Conservation (phyloP, 2,888 invertebrate genomes). For the Timema cristinae region DNA sequence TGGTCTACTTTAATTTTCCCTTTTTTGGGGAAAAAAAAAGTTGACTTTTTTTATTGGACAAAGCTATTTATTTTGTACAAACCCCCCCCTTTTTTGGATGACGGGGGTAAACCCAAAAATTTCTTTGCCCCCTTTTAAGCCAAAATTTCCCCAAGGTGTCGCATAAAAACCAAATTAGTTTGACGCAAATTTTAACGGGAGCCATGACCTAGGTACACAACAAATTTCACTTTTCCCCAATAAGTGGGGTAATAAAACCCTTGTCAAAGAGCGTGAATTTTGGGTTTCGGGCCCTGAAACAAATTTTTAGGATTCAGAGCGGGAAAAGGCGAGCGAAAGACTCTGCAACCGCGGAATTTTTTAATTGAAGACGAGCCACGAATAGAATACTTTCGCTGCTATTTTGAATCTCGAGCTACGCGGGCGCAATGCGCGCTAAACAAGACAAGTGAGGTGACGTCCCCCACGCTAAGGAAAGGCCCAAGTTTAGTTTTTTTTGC, state of each 20-base stretch:
- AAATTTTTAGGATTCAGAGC: conserved; percentile 19
- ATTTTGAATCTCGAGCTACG: conserved; percentile 25
- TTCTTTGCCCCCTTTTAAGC: conserved; percentile 90
- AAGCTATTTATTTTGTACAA: not conserved
- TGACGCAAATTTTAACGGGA: conserved; percentile 82
- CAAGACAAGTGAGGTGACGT: no score
- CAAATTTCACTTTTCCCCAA: no score
- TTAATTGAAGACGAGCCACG: conserved; percentile 27
- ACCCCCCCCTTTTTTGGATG: conserved; percentile 89
- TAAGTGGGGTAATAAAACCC: no score
- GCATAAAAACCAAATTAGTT: conserved; percentile 79
- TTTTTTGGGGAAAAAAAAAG: no score
- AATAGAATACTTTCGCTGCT: conserved; percentile 28
- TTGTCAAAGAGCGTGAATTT: no score
- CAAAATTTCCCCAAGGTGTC: conserved; percentile 89
- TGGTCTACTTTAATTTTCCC: no score
- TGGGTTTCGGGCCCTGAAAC: no score
- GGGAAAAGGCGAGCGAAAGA: conserved; percentile 23
- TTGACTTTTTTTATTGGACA: no score
- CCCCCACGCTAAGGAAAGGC: no score
- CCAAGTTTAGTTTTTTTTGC: no score
- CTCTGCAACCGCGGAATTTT: conserved; percentile 26
- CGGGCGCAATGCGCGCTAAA: conserved; percentile 25
- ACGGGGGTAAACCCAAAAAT: conserved; percentile 85
- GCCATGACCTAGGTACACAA: conserved; percentile 53